Base-by-base conservation (phyloP, 2,888 invertebrate genomes). In the Limulus polyphemus region DNA sequence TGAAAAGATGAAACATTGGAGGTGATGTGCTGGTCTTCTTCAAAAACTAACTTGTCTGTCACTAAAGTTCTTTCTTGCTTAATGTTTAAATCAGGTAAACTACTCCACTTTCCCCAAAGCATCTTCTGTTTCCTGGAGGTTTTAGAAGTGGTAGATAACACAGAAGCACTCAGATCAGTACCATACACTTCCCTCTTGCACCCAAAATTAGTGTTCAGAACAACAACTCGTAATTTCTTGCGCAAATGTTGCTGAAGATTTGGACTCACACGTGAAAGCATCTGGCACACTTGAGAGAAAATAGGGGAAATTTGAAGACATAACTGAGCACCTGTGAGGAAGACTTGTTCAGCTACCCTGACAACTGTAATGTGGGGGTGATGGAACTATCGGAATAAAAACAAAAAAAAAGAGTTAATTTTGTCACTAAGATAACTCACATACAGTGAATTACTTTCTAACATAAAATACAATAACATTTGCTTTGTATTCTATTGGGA, bases 261-360 rank as follows among this genome's bases (percentile, higher is more conserved):
- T 47, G 62, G 64, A 48, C 75, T 74, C 13, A 75, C 63, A 55
- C 69, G 67, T 55, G 68, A 67, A 10, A 75, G 67, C 69, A 75
- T 70, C 16, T 71, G 70, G 54, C 72, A 70, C 47, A 75, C 68
- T 56, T 75, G 72, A n/a, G 66, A 65, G 55, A 74, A 72, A 10
- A 75, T 71, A 14, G 67, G 69, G 12, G 74, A 73, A 17, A 75
- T 66, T 61, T 73, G 73, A 11, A 73, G 73, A 11, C 74, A 72
- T 59, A 74, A 72, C 58, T 73, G 71, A 13, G 74, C 74, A 10
- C 73, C 72, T 50, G 74, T 66, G 5, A 76, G 68, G 64, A 75
- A 76, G 7, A 77, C 74, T 10, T 75, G 68, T 48, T 75, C 72
- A 0, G 77, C 75, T 68, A 76, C 72, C 62, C 75, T 71, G 47